Conservation (phyloP, 2,888 invertebrate genomes). For the Sympetrum striolatum region DNA sequence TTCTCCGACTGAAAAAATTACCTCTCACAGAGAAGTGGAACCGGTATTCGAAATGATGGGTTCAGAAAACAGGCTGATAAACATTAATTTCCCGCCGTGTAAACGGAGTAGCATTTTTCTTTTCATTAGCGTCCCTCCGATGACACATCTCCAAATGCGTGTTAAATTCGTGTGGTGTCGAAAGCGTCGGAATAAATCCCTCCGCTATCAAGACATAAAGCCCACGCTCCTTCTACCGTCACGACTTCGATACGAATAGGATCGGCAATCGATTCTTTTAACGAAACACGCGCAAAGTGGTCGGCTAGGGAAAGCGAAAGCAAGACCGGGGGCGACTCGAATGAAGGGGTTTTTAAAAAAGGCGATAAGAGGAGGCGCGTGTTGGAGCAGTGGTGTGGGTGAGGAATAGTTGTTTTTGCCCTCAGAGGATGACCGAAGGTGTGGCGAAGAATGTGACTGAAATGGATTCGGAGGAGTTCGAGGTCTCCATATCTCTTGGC, state of each 20-base stretch:
- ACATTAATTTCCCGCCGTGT: no score
- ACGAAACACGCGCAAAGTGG: neutral
- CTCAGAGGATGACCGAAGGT: neutral
- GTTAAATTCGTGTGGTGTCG: neutral
- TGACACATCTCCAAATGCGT: no score
- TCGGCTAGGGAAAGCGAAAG: neutral
- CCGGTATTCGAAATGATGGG: no score
- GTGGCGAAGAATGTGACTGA: neutral
- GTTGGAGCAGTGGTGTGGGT: neutral
- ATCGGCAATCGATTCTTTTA: neutral
- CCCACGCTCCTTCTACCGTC: neutral
- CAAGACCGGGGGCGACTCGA: neutral
- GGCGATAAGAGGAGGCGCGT: neutral
- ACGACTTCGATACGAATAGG: neutral
- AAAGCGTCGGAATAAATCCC: neutral
- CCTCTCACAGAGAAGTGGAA: no score
- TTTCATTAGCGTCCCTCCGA: no score
- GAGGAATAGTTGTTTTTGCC: neutral
- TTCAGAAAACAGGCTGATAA: no score
- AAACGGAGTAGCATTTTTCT: no score
- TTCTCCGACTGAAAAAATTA: no score
- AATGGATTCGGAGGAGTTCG: no score
- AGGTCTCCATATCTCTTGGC: no score
- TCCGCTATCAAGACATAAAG: neutral
- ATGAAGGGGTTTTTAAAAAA: neutral